phyloP scores from a whole-genome alignment of 2,797 vertebrate genomes.

The Hemibagrus guttatus region DNA sequence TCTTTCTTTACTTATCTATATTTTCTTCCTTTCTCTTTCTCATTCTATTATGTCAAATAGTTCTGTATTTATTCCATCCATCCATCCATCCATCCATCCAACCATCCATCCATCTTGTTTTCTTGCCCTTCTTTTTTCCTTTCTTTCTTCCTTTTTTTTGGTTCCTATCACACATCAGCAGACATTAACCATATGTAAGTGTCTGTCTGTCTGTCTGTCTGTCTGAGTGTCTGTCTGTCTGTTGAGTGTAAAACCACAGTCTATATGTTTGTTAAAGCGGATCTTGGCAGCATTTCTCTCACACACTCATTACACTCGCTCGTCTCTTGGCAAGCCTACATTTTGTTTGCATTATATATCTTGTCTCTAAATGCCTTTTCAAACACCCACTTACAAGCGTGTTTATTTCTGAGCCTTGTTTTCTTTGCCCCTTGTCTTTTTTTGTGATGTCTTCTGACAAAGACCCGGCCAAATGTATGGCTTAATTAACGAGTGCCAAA shows the following conservation, averaged over 20 bases:
- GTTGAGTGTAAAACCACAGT: not conserved
- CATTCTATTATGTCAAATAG: too few species aligned
- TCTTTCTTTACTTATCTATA: too few species aligned
- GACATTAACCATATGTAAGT: too few species aligned
- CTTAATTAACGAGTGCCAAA: conserved; percentile 39
- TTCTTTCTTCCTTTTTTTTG: too few species aligned
- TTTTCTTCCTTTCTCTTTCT: not conserved
- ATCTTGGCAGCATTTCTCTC: not conserved
- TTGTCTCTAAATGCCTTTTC: conserved; percentile 31
- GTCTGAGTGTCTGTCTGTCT: not conserved
- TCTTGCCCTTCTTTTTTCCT: too few species aligned
- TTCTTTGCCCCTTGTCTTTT: conserved; percentile 9
- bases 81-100: too few species aligned
- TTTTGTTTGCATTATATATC: conserved; percentile 31
- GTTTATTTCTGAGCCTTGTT: conserved; percentile 18
- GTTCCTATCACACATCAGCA: too few species aligned
- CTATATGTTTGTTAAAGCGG: not conserved
- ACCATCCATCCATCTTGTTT: too few species aligned
- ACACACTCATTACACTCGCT: not conserved
- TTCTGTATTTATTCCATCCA: too few species aligned
- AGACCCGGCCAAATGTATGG: conserved; percentile 31
- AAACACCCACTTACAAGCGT: conserved; percentile 38
- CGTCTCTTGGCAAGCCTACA: conserved; percentile 1
- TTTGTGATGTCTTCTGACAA: conserved; percentile 41
- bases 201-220: not conserved